Conservation (phyloP, 2,113 vertebrate species). For the Numida meleagris region DNA sequence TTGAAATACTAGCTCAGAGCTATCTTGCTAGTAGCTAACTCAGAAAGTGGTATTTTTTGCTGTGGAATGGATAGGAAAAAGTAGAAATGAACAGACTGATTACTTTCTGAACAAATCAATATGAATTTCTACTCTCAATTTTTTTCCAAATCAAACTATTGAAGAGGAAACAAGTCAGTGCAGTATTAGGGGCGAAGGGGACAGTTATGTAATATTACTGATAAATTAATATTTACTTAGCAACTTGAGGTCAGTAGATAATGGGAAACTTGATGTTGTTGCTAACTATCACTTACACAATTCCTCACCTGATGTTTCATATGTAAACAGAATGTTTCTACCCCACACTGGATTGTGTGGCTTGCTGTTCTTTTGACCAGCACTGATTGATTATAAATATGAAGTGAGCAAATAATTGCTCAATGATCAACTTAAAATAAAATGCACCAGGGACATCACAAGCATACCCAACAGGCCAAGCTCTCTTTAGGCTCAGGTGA, state of each 20-base stretch:
- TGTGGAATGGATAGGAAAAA: neutral
- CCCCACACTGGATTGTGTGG: neutral
- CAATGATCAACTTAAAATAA: neutral
- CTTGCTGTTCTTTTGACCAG: neutral
- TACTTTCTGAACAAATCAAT: neutral
- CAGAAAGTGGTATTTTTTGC: neutral
- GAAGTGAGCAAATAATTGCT: neutral
- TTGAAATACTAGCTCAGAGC: neutral
- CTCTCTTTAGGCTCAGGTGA: rapidly evolving
- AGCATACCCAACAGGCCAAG: neutral
- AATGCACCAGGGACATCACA: neutral
- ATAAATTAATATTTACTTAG: neutral
- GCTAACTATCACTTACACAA: neutral
- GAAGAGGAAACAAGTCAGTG: neutral
- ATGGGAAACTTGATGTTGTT: neutral
- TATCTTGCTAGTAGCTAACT: neutral
- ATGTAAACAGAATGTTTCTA: neutral
- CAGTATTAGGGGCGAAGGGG: neutral
- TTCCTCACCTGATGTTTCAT: neutral
- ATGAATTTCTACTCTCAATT: neutral
- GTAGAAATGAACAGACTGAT: neutral
- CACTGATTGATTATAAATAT: neutral
- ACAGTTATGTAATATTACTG: neutral
- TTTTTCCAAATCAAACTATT: neutral
- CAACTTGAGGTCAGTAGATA: neutral